These are phyloP conservation scores for Sandelia bainsii DNA, from an alignment of 2,797 vertebrate genomes.

Conservation along the genomic window DNA sequence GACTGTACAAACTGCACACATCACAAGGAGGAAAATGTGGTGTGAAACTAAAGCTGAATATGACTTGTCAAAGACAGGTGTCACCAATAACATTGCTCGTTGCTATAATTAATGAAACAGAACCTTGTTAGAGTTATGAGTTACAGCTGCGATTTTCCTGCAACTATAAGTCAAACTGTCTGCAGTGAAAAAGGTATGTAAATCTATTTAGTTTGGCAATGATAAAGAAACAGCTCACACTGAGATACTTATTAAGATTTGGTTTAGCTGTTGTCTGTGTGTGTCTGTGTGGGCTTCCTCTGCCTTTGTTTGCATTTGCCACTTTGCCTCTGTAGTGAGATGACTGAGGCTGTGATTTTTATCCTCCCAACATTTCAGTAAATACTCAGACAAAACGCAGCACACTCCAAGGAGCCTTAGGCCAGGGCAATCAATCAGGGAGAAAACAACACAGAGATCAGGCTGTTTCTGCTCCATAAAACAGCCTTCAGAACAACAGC, in stretches of 20 bases:
- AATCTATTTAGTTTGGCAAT: neutral
- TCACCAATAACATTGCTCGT: neutral
- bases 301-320: constrained; percentile 57
- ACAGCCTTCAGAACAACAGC: constrained; percentile 75
- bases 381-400: constrained; percentile 77
- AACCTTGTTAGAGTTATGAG: neutral
- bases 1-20: neutral
- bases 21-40: neutral
- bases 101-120: neutral
- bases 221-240: neutral
- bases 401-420: constrained; percentile 67
- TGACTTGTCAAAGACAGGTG: neutral
- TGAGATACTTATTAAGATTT: neutral
- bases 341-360: constrained; percentile 72
- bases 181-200: neutral
- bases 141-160: constrained; percentile 4
- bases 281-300: constrained; percentile 48
- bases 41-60: neutral
- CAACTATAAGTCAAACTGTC: constrained; percentile 16
- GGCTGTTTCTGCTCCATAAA: constrained; percentile 81
- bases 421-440: constrained; percentile 81
- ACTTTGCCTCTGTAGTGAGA: constrained; percentile 49
- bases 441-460: constrained; percentile 78
- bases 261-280: neutral
- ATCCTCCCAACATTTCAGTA: constrained; percentile 79